Percentiles rank a stretch among this genome's conserved stretches.
Conservation (phyloP, 1,140 invertebrate genomes). For the Nasonia giraulti region DNA sequence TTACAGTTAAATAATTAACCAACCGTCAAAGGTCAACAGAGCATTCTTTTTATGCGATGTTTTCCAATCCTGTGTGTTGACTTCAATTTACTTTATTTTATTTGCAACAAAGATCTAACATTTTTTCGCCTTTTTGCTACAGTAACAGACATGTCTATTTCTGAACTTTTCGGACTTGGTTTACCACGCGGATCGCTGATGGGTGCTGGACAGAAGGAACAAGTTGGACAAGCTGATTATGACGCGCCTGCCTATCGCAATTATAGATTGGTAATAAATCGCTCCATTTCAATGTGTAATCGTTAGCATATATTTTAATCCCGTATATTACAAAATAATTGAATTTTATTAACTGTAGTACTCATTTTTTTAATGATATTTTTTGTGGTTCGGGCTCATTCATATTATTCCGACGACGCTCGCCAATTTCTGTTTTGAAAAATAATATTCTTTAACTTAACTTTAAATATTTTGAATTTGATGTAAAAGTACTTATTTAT, state of each 20-base stretch:
- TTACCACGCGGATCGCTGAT: conserved; percentile 73
- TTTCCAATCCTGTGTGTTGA: no score
- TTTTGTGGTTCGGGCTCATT: no score
- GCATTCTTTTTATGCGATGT: background rate
- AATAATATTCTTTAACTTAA: no score
- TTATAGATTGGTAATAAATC: conserved; percentile 54
- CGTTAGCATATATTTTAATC: background rate
- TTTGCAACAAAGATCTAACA: background rate
- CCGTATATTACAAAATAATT: no score
- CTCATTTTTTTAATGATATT: no score
- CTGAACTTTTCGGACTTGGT: conserved; percentile 75
- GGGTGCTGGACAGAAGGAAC: conserved; percentile 55
- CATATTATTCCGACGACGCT: no score
- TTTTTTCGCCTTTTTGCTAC: conserved; percentile 24
- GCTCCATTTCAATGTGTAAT: conserved; percentile 56
- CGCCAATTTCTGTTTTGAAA: no score
- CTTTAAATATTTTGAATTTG: no score
- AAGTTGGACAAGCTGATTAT: conserved; percentile 59
- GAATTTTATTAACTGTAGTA: no score
- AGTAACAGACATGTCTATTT: conserved; percentile 71
- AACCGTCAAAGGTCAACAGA: background rate
- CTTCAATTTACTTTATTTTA: background rate
- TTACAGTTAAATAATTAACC: no score
- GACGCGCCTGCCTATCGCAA: conserved; percentile 60
- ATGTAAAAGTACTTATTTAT: no score